Evolutionary conservation across 1,140 invertebrate species (phyloP), one percentile per base, ranked within the genome.

Genomic region (Bombus vancouverensis): DNA sequence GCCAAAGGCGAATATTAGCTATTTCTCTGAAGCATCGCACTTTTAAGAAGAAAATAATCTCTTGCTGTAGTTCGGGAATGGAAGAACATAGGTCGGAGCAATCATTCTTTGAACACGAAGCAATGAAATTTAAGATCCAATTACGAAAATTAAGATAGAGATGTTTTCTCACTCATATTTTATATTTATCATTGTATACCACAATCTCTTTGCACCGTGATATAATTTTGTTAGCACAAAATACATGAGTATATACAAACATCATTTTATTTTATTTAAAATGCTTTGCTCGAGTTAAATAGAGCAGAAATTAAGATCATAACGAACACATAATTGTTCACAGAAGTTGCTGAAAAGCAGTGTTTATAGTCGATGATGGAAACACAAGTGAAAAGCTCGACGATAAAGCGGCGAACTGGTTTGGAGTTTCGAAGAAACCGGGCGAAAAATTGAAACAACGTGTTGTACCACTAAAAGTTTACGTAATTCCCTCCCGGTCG

Each of bases 1-100:
- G n/a, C 9, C 47, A 76, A 37, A 76, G 25, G 22, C 44, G 74
- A 44, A 78, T 28, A 78, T 66, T 65, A 37, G 39, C n/a, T 78
- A 12, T 22, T 62, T 44, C n/a, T 65, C 65, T 44, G 12, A 66
- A 37, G 39, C 32, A 42, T 37, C n/a, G n/a, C 10, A 15, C n/a
- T 66, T 66, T 39, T 32, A 15, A 18, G 13, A 78, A 66, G 28
- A 42, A 34, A 25, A 71, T 42, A 73, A 32, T 73, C 47, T 76
- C 3, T 28, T 76, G 12, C 28, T 22, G 37, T 18, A 44, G 28
- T 8, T 28, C 3, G 25, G 8, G 1, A 76, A 76, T 57, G 47
- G 3, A 76, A 66, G 76, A 25, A 42, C 37, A n/a, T 66, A 15
- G 9, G 12, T 78, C 12, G 15, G 2, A 34, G 28, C 74, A 15